Percentiles rank a stretch among this genome's conserved stretches.
phyloP scores from a whole-genome alignment of 2,113 vertebrate species.

The Scomber colias region DNA sequence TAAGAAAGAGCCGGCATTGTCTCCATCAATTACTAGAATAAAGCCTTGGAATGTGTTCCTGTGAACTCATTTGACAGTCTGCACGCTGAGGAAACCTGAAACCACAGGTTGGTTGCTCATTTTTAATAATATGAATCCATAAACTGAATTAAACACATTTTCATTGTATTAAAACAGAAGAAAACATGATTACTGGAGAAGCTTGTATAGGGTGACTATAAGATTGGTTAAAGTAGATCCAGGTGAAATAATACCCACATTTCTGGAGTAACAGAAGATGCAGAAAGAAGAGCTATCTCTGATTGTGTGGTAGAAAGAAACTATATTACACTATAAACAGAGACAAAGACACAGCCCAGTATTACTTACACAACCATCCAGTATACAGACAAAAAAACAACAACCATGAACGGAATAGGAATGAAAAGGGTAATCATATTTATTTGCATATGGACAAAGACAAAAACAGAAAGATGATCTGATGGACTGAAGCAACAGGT shows the following conservation, averaged over 20 bases:
- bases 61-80: constrained; percentile 16
- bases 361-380: no score
- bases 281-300: no score
- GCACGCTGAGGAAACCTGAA: background rate
- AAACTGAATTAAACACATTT: background rate
- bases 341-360: no score
- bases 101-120: background rate
- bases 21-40: constrained; percentile 28
- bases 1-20: constrained; percentile 25
- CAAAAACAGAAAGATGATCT: background rate
- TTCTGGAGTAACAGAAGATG: no score
- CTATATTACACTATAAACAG: no score
- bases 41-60: constrained; percentile 42
- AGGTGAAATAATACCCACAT: no score
- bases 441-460: background rate
- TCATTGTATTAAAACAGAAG: background rate
- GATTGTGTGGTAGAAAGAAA: no score
- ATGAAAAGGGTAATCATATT: background rate
- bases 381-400: no score
- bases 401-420: background rate
- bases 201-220: no score
- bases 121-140: background rate
- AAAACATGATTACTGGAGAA: background rate
- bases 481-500: background rate
- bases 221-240: no score